Evolutionary conservation across 2,113 vertebrate genomes (phyloP), one percentile per base, ranked within the genome.

Genomic region (Esox niger): DNA sequence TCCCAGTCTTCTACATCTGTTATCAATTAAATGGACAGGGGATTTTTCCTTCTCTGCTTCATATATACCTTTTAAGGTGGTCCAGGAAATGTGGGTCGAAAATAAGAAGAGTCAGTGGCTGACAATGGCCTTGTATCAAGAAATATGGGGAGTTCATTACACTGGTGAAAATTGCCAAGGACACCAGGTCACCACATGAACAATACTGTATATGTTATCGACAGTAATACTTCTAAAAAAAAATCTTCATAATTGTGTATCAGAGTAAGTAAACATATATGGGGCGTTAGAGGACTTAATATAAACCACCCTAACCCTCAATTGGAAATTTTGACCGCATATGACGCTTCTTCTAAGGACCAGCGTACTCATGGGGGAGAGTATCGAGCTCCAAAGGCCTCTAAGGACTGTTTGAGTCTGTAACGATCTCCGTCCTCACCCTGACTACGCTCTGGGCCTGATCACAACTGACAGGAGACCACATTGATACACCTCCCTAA

Each of bases 1-100:
- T 71, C 2, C 78, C 66, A 58, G 84, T 81, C 82, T 85, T 73
- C 86, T 90, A 91, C 93, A 95, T 92, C 94, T 94, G 93, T 91
- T 91, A 83, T 91, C 91, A 91, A 90, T 93, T 93, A 92, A 87
- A 90, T 56, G 20, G 60, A 89, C 87, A 87, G 87, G 80, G 87
- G 74, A 63, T 25, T 66, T 81, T 81, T 80, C 49, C 20, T 60
- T 71, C 71, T 61, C 71, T 69, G 62, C 57, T 4, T 72, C 52
- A 60, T 29, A 23, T 49, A 43, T 52, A 60, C 11, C 10, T 49
- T 4, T 43, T 43, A 71, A 64, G 68, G 64, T 67, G 63, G 47
- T 75, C 70, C 59, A 25, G 57, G 54, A 80, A 73, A 75, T 33
- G n/a, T 33, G 5, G 25, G 35, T 33, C 2, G 32, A 33, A 8